phyloP scores from a whole-genome alignment of 2,113 vertebrate species.

The Romanogobio albipinnatus region DNA sequence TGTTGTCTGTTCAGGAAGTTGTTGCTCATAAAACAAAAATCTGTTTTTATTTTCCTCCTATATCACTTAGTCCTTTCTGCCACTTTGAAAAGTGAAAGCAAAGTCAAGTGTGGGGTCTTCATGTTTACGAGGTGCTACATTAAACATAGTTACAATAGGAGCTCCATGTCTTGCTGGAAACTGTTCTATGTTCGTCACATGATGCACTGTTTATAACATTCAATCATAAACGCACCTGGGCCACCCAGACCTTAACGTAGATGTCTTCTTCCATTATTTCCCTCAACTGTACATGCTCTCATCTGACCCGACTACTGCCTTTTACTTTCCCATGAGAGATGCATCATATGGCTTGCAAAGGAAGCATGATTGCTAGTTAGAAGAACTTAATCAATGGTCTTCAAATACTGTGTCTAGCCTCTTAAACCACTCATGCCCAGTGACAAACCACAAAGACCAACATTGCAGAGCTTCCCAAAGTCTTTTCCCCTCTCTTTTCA shows the following conservation, averaged over 20 bases:
- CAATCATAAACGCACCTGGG: constrained; percentile 44
- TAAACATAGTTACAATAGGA: constrained; percentile 22
- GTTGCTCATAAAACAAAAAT: constrained; percentile 35
- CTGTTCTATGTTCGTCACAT: constrained; percentile 2
- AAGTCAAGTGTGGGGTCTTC: constrained; percentile 37
- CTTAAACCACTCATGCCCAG: constrained; percentile 46
- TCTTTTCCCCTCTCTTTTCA: background rate
- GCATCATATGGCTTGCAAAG: constrained; percentile 53
- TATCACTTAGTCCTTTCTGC: constrained; percentile 22
- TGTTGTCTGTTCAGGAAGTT: constrained; percentile 51
- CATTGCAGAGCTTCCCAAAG: background rate
- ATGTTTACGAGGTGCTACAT: constrained; percentile 28
- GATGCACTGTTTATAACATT: constrained; percentile 30
- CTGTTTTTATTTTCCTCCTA: background rate
- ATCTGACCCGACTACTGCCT: constrained; percentile 49
- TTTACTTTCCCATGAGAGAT: constrained; percentile 46
- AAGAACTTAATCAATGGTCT: constrained; percentile 62
- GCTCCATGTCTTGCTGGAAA: constrained; percentile 19
- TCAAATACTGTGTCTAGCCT: constrained; percentile 51
- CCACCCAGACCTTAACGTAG: constrained; percentile 24
- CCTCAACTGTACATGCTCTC: constrained; percentile 26
- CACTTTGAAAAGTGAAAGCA: constrained; percentile 41
- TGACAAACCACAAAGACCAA: constrained; percentile 54
- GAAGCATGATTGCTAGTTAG: constrained; percentile 65
- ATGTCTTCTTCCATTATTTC: constrained; percentile 27